Base-by-base conservation (phyloP, 2,888 invertebrate species). In the Unio delphinus region DNA sequence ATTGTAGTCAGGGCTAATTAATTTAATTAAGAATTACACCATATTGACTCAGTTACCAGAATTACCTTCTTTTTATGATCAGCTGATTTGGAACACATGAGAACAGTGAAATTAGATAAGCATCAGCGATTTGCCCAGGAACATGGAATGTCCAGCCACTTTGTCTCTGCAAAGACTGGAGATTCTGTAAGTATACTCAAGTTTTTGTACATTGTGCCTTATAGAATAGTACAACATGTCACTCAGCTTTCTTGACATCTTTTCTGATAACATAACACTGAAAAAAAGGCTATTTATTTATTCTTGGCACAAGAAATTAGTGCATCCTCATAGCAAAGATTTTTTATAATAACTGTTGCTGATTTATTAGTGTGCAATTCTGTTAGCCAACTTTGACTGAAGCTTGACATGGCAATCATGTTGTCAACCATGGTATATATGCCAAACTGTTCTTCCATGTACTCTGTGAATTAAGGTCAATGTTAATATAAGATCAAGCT, bases 151-250 rank as follows among this genome's bases (percentile, higher is more conserved):
- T 87, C 88, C 63, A 89, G 90, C 72, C 89, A 90, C 82, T 91
- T 90, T 84, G 90, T 91, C 8, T 92, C 92, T 11, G 92, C 92
- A 26, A 91, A 91, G 79, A 92, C 92, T 20, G 92, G 92, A 23
- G 92, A 92, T 79, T 90, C 90, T 23, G 91, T 91, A 78, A 83
- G 87, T 57, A 64, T 54, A 4, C 20, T 7, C 7, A 65, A 57
- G 54, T 34, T 20, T n/a, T 17, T 61, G 20, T 55, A 54, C 59
- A 20, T 7, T 45, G 8, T 4, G 30, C 63, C 6, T 20, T 17
- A 61, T 55, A 60, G 18, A 23, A 60, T 59, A 55, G 8, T 30
- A 4, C 20, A n/a, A n/a, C 23, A 26, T 61, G 11, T 54, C 23
- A 61, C 3, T n/a, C 55, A n/a, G 23, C 28, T 67, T 55, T 7